Evolutionary conservation across 2,888 invertebrate species (phyloP).

Genomic region (Sphaerophoria rueppellii): DNA sequence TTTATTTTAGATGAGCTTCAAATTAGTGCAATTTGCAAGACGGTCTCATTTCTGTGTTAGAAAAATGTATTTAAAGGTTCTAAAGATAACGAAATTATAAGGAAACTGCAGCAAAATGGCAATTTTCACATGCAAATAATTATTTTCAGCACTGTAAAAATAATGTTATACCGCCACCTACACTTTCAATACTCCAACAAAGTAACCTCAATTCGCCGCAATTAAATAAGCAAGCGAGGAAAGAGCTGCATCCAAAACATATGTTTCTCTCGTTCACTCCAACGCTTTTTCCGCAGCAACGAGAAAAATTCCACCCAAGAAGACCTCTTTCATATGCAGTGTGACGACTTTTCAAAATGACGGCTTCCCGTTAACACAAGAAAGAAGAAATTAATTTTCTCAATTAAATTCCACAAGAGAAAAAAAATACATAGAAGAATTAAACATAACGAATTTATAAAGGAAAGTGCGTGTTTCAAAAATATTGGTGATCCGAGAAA

Average conservation of each 20-base stretch:
- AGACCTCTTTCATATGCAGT: neutral
- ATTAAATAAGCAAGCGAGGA: constrained; percentile 31
- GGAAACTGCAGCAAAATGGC: too few relatives aligned
- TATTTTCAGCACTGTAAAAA: too few relatives aligned
- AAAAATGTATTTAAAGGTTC: too few relatives aligned
- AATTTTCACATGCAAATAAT: too few relatives aligned
- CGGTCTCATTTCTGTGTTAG: too few relatives aligned
- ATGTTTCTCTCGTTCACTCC: constrained; percentile 13
- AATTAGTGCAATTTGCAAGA: too few relatives aligned
- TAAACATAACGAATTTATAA: constrained; percentile 37
- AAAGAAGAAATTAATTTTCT: constrained; percentile 55
- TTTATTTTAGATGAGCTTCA: too few relatives aligned
- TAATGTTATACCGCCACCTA: neutral
- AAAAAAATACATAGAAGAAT: constrained; percentile 7
- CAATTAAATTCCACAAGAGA: constrained; percentile 58
- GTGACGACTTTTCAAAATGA: constrained; percentile 73
- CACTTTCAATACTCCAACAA: neutral
- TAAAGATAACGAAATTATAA: too few relatives aligned
- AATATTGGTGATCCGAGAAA: neutral
- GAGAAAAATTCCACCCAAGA: constrained; percentile 52
- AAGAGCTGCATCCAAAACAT: constrained; percentile 16
- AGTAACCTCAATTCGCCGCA: constrained; percentile 4
- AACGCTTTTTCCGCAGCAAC: constrained; percentile 3
- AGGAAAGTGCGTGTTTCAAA: constrained; percentile 54
- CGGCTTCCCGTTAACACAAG: constrained; percentile 68